Evolutionary conservation across 2,888 invertebrate species (phyloP), one percentile per base, ranked within the genome.

Genomic region (Hyalella azteca): DNA sequence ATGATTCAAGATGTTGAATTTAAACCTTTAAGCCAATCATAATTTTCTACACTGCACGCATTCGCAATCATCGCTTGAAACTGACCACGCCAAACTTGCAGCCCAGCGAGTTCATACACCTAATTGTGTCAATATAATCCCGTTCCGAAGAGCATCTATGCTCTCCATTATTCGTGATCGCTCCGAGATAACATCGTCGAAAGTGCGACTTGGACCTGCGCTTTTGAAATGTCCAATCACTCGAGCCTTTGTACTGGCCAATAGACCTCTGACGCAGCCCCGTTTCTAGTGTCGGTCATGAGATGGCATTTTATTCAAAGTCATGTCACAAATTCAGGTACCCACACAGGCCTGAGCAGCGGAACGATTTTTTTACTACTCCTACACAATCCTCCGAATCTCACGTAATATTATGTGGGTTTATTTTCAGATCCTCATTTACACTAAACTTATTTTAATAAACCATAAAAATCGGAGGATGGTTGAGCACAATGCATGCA

Each of bases 391-490:
- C 26, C 13, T 13, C 26, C 26, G 26, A 22, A 26, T 54, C 54
- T 54, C 54, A 9, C 22, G 26, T 54, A 26, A 29, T 36, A 36
- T 19, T 36, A 36, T 36, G 66, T 66, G 66, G 36, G 66, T 66
- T 66, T 66, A 66, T 66, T 66, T 32, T 36, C 15, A 36, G 15
- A 29, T n/a, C 19, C 19, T 66, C 36, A 36, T 66, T 66, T n/a
- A 66, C 19, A 4, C 32, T 19, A 36, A 29, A 32, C n/a, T 66
- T 66, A 5, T n/a, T 15, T 32, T 66, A 66, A 66, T 66, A 66
- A 66, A 66, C 36, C 66, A 36, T 66, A 66, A 66, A 66, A 66
- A 66, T 66, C 36, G 66, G 66, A 66, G 36, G 66, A 22, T 66
- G 3, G 36, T 15, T 36, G 11, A 15, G 15, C 66, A 66, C 66